These are phyloP conservation scores for Rhysida immarginata DNA, from an alignment of 1,140 invertebrate species.

Conservation along the genomic window DNA sequence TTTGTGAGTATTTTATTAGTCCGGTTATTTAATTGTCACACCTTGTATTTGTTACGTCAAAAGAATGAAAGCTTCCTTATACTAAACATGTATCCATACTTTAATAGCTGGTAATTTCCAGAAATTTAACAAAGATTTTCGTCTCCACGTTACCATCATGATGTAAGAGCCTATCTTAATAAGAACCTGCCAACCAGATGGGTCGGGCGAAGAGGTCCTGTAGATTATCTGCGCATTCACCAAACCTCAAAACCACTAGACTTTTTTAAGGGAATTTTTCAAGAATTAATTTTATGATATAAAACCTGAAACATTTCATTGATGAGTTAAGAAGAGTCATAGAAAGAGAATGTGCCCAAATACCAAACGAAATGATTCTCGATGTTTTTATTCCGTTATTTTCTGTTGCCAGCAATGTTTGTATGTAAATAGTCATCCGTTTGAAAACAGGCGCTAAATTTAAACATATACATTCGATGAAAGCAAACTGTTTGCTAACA, in stretches of 20 bases:
- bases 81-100: too few species aligned
- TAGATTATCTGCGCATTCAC: not conserved
- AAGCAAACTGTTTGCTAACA: too few species aligned
- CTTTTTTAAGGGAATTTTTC: not conserved
- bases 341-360: not conserved
- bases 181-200: not conserved
- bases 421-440: not conserved
- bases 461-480: too few species aligned
- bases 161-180: not conserved
- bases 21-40: too few species aligned
- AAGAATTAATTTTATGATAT: not conserved
- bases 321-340: constrained; percentile 4
- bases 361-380: constrained; percentile 6
- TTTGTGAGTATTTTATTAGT: too few species aligned
- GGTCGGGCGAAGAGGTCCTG: not conserved
- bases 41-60: too few species aligned
- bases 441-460: not conserved
- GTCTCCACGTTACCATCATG: not conserved
- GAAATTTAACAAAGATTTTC: too few species aligned
- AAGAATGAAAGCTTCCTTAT: too few species aligned
- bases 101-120: too few species aligned
- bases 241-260: not conserved
- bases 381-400: not conserved
- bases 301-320: constrained; percentile 1
- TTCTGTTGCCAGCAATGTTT: not conserved